phyloP scores from a whole-genome alignment of 2,888 invertebrate species.

The Dasysyrphus tricinctus region DNA sequence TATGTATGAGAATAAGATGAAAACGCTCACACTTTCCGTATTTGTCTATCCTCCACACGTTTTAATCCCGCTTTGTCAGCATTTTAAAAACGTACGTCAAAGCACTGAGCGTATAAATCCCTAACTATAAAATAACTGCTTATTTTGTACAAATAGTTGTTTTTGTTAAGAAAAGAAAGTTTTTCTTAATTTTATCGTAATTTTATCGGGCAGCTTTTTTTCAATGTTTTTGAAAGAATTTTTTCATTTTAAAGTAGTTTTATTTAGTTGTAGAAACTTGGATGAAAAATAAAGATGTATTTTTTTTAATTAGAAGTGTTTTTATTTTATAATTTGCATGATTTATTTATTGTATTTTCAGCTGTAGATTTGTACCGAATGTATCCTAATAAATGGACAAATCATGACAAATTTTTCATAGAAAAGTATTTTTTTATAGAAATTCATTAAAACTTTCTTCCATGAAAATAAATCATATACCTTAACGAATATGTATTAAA shows the following conservation, averaged over 20 bases:
- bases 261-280: slow-evolving; percentile 50
- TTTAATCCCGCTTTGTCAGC: not conserved
- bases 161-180: not conserved
- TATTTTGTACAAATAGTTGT: slow-evolving; percentile 61
- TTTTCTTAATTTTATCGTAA: slow-evolving; percentile 34
- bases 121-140: slow-evolving; percentile 28
- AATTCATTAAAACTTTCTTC: slow-evolving; percentile 28
- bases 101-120: not conserved
- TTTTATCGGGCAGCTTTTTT: slow-evolving; percentile 53
- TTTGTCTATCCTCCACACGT: no score
- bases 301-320: slow-evolving; percentile 23
- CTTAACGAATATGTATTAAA: slow-evolving; percentile 1
- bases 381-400: slow-evolving; percentile 16
- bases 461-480: slow-evolving; percentile 32
- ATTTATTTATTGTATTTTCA: slow-evolving; percentile 24
- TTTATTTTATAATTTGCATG: slow-evolving; percentile 10
- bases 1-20: no score
- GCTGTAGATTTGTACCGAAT: slow-evolving; percentile 20
- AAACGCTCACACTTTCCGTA: no score
- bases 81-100: not conserved
- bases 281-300: slow-evolving; percentile 55
- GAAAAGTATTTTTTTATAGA: not conserved
- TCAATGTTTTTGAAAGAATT: slow-evolving; percentile 47
- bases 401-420: slow-evolving; percentile 4
- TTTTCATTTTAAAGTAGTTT: slow-evolving; percentile 41